Evolutionary conservation across 2,113 vertebrate genomes (phyloP), one percentile per base, ranked within the genome.

Genomic region (Cavia porcellus): DNA sequence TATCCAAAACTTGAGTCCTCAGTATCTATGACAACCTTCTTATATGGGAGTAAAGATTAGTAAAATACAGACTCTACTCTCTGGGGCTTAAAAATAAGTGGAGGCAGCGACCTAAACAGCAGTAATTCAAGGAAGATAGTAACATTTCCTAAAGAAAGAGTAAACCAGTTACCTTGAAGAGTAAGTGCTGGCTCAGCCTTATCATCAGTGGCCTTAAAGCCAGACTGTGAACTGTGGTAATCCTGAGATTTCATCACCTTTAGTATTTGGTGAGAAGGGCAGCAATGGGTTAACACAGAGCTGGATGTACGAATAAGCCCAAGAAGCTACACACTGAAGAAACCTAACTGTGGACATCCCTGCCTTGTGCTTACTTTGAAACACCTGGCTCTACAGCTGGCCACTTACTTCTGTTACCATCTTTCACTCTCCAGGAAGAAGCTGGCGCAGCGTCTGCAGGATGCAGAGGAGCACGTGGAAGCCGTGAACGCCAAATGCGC

Each of bases 361-460:
- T 92, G n/a, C 61, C 72, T 47, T 55, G 22, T 11, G 15, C 68
- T 57, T 22, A 42, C 50, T 93, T 64, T 47, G 80, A 96, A 84
- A 82, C 30, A 74, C 15, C 12, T 19, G 47, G 0, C 25, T 85
- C 64, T 55, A 3, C 19, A 52, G 5, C 83, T 4, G 50, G 25
- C n/a, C 35, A 38, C 50, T 57, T 7, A 47, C 62, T 55, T 82
- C 70, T 86, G 11, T 66, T 64, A 57, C 66, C 30, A 74, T 68
- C 64, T 61, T 82, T 96, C 59, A 79, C 47, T 85, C 81, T 80
- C 42, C 24, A 98, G 97, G 72, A 98, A 98, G 96, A 96, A 97
- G 82, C 88, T 90, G 81, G 99, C 99, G 59, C 99, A 99, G 98
- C 99, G 99, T 17, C 98, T 99, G 12, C 99, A 99, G 92, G 99